These are phyloP conservation scores for Pelodiscus sinensis DNA, from an alignment of 2,113 vertebrate genomes.

Conservation along the genomic window DNA sequence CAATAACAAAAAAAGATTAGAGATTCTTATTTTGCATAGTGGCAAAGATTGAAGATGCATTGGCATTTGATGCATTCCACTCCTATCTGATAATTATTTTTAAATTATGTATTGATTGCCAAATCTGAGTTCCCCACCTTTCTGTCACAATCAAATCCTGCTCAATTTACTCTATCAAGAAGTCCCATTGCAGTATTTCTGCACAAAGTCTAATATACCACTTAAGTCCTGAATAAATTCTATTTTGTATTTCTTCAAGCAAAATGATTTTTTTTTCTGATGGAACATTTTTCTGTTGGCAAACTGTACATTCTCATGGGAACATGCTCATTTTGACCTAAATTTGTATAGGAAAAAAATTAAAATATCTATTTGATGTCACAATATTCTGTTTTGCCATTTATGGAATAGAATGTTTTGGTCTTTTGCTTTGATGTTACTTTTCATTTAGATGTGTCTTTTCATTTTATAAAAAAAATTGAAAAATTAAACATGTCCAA, in stretches of 20 bases:
- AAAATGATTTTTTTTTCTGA: neutral
- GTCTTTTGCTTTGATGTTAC: fast-evolving
- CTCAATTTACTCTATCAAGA: neutral
- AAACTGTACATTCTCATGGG: neutral
- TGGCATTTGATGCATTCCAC: constrained; percentile 41
- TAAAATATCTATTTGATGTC: neutral
- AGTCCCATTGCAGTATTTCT: neutral
- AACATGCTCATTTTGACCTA: neutral
- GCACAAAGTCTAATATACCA: neutral
- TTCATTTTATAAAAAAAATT: neutral
- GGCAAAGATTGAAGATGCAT: constrained; percentile 38
- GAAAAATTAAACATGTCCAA: neutral
- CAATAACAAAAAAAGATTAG: neutral
- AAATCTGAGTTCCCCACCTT: constrained; percentile 1
- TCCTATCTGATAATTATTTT: constrained; percentile 11
- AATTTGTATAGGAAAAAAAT: neutral
- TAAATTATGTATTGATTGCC: constrained; percentile 7
- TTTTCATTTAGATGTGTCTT: neutral
- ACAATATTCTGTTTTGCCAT: neutral
- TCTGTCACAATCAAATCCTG: neutral
- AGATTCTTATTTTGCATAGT: constrained; percentile 33
- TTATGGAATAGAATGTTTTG: neutral
- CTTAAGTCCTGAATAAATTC: neutral
- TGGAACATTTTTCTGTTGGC: neutral
- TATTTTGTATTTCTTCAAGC: neutral